Evolutionary conservation across 1,140 invertebrate genomes (phyloP), one percentile per base, ranked within the genome.

Genomic region (Plodia interpunctella): DNA sequence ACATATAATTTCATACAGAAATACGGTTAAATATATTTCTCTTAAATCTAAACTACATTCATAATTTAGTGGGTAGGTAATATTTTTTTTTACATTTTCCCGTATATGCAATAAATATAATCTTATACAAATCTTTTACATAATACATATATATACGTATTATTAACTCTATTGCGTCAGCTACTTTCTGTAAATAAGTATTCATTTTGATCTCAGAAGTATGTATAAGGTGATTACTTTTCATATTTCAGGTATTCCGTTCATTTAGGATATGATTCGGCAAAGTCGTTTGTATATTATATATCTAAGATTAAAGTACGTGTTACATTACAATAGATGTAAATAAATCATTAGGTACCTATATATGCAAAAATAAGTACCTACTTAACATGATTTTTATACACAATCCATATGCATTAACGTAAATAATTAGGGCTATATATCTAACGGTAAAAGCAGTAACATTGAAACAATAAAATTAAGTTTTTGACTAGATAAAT

Each of bases 1-100:
- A 88, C 83, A 88, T 88, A 88, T 88, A 88, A 88, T 88, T 85
- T 88, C 82, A 88, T 88, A 88, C 85, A 88, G 85, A 88, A 88
- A 88, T 88, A 88, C 82, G 83, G 74, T 88, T 88, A 88, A 86
- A 87, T 88, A 88, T 87, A 88, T 83, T 87, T 79, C 75, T 75
- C 83, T 87, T 86, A 87, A 60, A 68, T 70, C 79, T 83, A 83
- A 72, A 78, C 83, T 87, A 87, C 83, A 81, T 78, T 80, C 71
- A 78, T 80, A 81, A 72, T 80, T 83, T 83, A 70, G 67, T 83
- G 76, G 68, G 74, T 85, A 79, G 65, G 69, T 83, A 63, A 71
- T 70, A 66, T 75, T 78, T 86, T 87, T 83, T 88, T 88, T 88
- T 82, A 84, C 78, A 79, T 88, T 88, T 88, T 86, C 71, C 63